Conservation (phyloP, 2,888 invertebrate genomes). For the Chrysolina haemoptera region DNA sequence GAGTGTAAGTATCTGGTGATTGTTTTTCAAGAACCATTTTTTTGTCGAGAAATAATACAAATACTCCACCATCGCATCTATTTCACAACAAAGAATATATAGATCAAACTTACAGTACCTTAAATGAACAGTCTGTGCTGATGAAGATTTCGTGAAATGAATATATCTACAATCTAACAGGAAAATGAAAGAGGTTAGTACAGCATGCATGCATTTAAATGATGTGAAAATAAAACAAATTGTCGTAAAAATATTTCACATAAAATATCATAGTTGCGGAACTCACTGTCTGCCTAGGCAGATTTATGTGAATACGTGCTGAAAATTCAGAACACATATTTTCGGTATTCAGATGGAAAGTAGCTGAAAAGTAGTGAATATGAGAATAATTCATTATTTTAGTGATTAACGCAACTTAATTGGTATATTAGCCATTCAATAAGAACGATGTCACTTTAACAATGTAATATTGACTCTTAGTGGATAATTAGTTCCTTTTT, state of each 20-base stretch:
- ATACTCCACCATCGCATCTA: background rate
- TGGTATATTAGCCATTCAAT: too few relatives aligned
- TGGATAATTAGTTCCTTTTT: too few relatives aligned
- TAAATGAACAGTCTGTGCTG: constrained; percentile 43
- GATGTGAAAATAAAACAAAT: constrained; percentile 9
- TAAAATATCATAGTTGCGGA: constrained; percentile 16
- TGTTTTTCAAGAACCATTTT: too few relatives aligned
- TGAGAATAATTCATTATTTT: background rate
- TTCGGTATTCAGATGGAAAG: background rate
- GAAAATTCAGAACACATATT: background rate
- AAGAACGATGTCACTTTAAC: too few relatives aligned
- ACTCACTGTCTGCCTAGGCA: background rate
- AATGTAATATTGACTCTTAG: too few relatives aligned
- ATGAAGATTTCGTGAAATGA: constrained; percentile 40
- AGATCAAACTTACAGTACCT: constrained; percentile 39
- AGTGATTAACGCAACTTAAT: too few relatives aligned
- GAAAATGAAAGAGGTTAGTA: constrained; percentile 25
- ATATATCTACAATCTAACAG: constrained; percentile 35
- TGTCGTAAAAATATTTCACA: constrained; percentile 40
- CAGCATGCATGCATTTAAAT: constrained; percentile 26
- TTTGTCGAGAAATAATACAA: too few relatives aligned
- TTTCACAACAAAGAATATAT: background rate
- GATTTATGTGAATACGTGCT: constrained; percentile 3
- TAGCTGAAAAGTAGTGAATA: background rate
- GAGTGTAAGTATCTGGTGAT: too few relatives aligned